Conservation (phyloP, 2,113 vertebrate genomes). For the Aptenodytes forsteri region DNA sequence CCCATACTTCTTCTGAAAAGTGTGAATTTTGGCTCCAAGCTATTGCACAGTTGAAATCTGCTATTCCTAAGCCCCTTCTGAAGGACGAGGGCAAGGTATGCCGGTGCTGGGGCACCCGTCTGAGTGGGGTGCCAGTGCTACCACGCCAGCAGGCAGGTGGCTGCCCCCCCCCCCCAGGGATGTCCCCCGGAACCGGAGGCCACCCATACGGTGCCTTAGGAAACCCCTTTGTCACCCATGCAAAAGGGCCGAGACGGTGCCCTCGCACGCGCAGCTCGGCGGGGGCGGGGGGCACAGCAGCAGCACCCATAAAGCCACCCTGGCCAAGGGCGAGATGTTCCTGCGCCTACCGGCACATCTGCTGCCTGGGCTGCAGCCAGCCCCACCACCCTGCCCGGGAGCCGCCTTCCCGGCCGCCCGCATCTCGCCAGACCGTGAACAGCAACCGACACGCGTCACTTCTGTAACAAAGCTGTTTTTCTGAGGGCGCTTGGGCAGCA, state of each 20-base stretch:
- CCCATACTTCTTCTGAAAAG: background rate
- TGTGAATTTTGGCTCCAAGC: background rate
- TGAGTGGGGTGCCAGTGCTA: background rate
- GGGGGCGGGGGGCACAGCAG: background rate
- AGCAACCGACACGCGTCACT: background rate
- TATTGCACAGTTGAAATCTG: background rate
- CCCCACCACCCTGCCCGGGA: background rate
- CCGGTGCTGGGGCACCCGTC: fast-evolving
- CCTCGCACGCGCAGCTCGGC: fast-evolving
- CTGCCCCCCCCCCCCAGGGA: background rate
- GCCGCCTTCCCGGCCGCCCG: background rate
- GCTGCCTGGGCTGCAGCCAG: background rate
- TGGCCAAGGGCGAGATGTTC: fast-evolving
- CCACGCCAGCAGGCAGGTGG: background rate
- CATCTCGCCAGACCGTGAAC: background rate
- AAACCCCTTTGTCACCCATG: background rate
- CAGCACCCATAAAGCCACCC: fast-evolving
- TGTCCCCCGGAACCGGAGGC: background rate
- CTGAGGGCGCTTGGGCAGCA: background rate
- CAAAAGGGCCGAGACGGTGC: fast-evolving
- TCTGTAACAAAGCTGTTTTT: background rate
- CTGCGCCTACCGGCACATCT: fast-evolving
- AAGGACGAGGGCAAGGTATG: background rate
- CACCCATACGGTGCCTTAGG: fast-evolving
- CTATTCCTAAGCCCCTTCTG: background rate